Percentiles rank a stretch among this genome's conserved stretches.
phyloP scores from a whole-genome alignment of 1,140 invertebrate species.

The Stenopsyche tienmushanensis region DNA sequence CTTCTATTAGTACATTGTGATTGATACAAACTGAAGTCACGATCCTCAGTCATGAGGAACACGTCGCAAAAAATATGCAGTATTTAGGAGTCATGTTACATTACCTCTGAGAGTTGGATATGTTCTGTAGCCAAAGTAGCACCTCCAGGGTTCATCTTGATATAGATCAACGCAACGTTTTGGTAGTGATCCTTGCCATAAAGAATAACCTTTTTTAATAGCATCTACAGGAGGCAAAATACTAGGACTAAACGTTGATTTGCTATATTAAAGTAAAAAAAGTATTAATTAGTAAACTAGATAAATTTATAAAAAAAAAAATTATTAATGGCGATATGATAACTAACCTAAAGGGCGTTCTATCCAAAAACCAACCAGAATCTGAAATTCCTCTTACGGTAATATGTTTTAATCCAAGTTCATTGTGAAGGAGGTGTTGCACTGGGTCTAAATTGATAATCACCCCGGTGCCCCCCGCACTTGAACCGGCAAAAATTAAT shows the following conservation, averaged over 20 bases:
- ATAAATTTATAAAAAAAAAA: neutral
- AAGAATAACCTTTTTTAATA: slow-evolving; percentile 73
- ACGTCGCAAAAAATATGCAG: too few relatives aligned
- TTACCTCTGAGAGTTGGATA: slow-evolving; percentile 82
- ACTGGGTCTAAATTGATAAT: slow-evolving; percentile 87
- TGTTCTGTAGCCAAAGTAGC: slow-evolving; percentile 89
- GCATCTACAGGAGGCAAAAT: slow-evolving; percentile 46
- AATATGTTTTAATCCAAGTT: slow-evolving; percentile 61
- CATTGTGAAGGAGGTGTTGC: slow-evolving; percentile 65
- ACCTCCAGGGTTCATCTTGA: slow-evolving; percentile 78
- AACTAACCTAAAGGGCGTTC: slow-evolving; percentile 56
- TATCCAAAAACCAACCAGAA: slow-evolving; percentile 93
- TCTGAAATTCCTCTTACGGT: slow-evolving; percentile 81
- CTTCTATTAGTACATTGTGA: too few relatives aligned
- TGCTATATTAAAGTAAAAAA: too few relatives aligned
- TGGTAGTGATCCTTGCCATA: slow-evolving; percentile 84
- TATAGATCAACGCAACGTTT: slow-evolving; percentile 69
- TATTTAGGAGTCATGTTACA: neutral
- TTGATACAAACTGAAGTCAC: too few relatives aligned
- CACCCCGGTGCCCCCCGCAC: slow-evolving; percentile 89
- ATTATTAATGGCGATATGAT: neutral
- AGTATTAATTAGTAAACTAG: slow-evolving; percentile 2
- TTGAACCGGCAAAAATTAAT: slow-evolving; percentile 83
- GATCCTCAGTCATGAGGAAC: too few relatives aligned
- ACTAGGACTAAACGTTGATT: slow-evolving; percentile 34